Evolutionary conservation across 1,140 invertebrate genomes (phyloP).

Genomic region (Palaemon carinicauda): DNA sequence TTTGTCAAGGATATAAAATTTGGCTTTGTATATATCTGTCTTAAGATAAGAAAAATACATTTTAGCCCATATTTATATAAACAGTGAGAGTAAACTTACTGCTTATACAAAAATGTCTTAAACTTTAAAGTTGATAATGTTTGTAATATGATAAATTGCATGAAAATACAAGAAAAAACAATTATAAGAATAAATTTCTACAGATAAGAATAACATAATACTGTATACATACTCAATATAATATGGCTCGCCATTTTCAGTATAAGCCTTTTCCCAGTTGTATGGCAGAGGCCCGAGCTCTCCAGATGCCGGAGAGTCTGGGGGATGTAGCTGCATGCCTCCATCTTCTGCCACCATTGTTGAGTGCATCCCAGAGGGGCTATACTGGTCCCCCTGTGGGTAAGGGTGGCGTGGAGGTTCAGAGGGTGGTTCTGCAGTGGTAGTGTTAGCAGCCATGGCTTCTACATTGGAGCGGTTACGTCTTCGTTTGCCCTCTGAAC

Average conservation of each 20-base stretch:
- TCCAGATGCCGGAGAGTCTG: slow-evolving; percentile 57
- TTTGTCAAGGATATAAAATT: no score
- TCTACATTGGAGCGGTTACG: slow-evolving; percentile 71
- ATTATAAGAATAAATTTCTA: no score
- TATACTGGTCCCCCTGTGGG: slow-evolving; percentile 26
- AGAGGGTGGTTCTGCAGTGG: slow-evolving; percentile 60
- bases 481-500: slow-evolving; percentile 70
- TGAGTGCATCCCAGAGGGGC: slow-evolving; percentile 37
- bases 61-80: no score
- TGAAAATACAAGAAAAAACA: no score
- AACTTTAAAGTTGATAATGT: no score
- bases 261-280: slow-evolving; percentile 98
- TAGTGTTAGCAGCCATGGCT: slow-evolving; percentile 66
- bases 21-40: no score
- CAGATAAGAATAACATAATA: neutral
- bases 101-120: no score
- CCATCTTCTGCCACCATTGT: slow-evolving; percentile 49
- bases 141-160: no score
- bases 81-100: no score
- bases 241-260: slow-evolving; percentile 94
- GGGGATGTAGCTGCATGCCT: slow-evolving; percentile 31
- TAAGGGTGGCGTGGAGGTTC: slow-evolving; percentile 60
- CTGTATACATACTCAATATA: slow-evolving; percentile 93
- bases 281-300: slow-evolving; percentile 88
- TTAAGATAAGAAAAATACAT: no score